Base-by-base conservation (phyloP, 2,888 invertebrate species). In the Ceratothoa steindachneri region DNA sequence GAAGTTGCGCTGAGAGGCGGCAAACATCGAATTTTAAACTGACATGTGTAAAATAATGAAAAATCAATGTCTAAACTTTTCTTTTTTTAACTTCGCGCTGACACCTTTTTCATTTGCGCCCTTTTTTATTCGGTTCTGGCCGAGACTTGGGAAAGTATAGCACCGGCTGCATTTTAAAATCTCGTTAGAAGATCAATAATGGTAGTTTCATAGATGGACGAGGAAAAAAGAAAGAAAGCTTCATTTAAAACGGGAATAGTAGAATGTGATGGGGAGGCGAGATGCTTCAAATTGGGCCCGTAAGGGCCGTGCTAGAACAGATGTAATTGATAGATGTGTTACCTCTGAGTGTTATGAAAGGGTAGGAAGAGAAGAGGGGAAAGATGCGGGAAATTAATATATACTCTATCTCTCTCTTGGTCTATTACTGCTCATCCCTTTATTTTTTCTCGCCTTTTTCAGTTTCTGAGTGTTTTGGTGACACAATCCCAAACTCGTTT, bases 171-270 rank as follows among this genome's bases (percentile, higher is more conserved):
- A 30, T 70, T 70, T 70, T 64, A 70, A 70, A 70, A 22, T 70
- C 70, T 70, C 70, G 70, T 70, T 70, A 70, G 51, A 30, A 70
- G 70, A 70, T 70, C 70, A 70, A 70, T 70, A 70, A 70, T 70
- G 70, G 70, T 60, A 70, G 70, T 70, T 70, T 70, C 51, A 70
- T 70, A 30, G 64, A 69, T 53, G 24, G 29, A 30, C 29, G n/a
- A 70, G 64, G 64, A 70, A 70, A 70, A 24, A 22, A 22, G n/a
- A n/a, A 12, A 12, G 64, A 60, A 60, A 24, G 19, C 3, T 60
- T 24, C 22, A 60, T 60, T 60, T 24, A 60, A 60, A 60, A 60
- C n/a, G 60, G 12, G 60, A 60, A 60, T 60, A 60, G 60, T n/a
- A 60, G 60, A 60, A 60, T 24, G 60, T 60, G 27, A 60, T 60